These are phyloP conservation scores for Carettochelys insculpta DNA, from an alignment of 2,113 vertebrate genomes.

Conservation along the genomic window DNA sequence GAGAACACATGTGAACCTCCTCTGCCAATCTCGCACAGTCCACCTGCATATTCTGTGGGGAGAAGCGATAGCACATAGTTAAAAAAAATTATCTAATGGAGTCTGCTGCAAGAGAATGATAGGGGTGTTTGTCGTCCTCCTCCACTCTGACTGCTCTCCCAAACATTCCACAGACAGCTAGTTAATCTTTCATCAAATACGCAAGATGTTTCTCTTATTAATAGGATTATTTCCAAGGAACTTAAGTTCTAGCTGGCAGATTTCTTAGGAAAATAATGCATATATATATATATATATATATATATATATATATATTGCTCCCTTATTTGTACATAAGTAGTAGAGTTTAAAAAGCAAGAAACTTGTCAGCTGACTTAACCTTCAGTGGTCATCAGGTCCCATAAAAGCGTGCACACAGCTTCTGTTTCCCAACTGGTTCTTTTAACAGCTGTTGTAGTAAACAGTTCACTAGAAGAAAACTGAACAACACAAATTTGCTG, in stretches of 20 bases:
- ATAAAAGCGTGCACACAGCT: rapidly evolving
- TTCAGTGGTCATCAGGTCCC: neutral
- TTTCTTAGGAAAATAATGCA: neutral
- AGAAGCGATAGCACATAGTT: neutral
- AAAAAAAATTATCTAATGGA: neutral
- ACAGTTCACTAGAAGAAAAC: neutral
- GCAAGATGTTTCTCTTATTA: neutral
- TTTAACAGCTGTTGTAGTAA: neutral
- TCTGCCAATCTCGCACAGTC: neutral
- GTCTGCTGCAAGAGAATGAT: neutral
- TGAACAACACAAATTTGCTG: neutral
- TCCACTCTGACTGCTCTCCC: neutral
- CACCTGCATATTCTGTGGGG: neutral
- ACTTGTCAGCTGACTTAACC: neutral
- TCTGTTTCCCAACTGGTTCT: neutral
- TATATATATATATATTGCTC: no score
- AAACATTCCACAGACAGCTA: neutral
- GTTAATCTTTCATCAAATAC: rapidly evolving
- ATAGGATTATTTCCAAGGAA: neutral
- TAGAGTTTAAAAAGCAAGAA: rapidly evolving
- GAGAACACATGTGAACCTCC: neutral
- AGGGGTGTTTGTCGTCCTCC: neutral
- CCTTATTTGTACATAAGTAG: neutral
- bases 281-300: no score
- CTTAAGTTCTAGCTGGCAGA: neutral